Base-by-base conservation (phyloP, 2,888 invertebrate genomes). In the Pycnomerus fuliginosus region DNA sequence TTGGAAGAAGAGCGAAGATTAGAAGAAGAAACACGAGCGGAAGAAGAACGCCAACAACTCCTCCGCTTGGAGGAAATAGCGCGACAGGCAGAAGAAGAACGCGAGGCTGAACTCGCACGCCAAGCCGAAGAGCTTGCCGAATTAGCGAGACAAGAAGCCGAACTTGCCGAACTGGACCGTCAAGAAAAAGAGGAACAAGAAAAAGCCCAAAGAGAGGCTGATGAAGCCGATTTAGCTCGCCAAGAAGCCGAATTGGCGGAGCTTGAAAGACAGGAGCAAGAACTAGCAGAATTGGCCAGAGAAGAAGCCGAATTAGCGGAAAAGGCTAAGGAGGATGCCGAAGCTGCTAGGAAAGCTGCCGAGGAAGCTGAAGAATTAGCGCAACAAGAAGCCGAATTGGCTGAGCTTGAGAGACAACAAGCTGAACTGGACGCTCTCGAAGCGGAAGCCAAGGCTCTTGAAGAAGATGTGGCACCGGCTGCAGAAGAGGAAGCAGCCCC, bases 241-340 rank as follows among this genome's bases (percentile, higher is more conserved):
- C 67, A 79, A 76, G 83, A 83, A 48, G 81, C 80, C 31, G 84
- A 84, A 69, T 67, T 83, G 58, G 80, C 80, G 1, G 83, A 84
- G 56, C 54, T 61, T 20, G 65, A 60, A 42, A 56, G 64, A 25
- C 63, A 78, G 24, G 83, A 84, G 71, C 79, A 71, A 3, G 83
- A 83, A 64, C 72, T 83, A 15, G 62, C 61, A 0, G 67, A 69
- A 51, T 48, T 63, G 14, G 64, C 65, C 4, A 60, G 56, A 30
- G 62, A 79, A 76, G 83, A 83, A 44, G 80, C 79, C 8, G 82
- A 81, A 63, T 71, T 82, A 10, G 51, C 45, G 1, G 58, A 58
- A 36, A 52, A 55, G 47, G 64, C 25, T 10, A 22, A 11, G 11
- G 16, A 27, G 14, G 16, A 36, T 11, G 36, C 15, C 1, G 39